These are phyloP conservation scores for Drosophila borborema DNA, from an alignment of 2,888 invertebrate genomes.

Conservation along the genomic window DNA sequence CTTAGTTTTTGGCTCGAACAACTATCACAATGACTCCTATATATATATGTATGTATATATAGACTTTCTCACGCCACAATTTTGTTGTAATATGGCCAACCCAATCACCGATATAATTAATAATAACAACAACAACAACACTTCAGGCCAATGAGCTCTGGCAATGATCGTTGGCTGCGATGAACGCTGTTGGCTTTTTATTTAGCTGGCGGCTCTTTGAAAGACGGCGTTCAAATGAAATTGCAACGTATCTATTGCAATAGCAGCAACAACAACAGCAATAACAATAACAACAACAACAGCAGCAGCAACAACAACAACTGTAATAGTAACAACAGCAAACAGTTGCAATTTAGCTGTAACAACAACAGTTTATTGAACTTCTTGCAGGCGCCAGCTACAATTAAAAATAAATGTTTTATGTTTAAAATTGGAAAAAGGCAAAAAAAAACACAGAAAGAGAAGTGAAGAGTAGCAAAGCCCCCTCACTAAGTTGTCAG, in stretches of 20 bases:
- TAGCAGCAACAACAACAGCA: constrained; percentile 13
- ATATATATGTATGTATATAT: neutral
- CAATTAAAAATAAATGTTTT: constrained; percentile 75
- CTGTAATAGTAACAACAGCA: constrained; percentile 18
- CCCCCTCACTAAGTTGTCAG: constrained; percentile 55
- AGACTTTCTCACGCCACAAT: constrained; percentile 73
- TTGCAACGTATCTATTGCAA: constrained; percentile 75
- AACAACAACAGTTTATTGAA: constrained; percentile 69
- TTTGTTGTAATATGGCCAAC: constrained; percentile 65
- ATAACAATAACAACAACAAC: constrained; percentile 7
- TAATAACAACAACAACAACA: constrained; percentile 53
- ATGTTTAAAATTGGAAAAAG: constrained; percentile 42
- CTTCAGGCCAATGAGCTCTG: constrained; percentile 71
- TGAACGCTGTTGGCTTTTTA: constrained; percentile 44
- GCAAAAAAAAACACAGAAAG: neutral
- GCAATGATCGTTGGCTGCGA: constrained; percentile 57
- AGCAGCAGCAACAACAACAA: neutral
- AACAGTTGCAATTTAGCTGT: constrained; percentile 50
- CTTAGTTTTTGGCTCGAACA: constrained; percentile 10
- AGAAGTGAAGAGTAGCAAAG: constrained; percentile 11
- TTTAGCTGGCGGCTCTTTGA: constrained; percentile 69
- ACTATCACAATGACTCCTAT: constrained; percentile 27
- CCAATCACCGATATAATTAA: constrained; percentile 79
- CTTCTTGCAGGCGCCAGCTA: constrained; percentile 70
- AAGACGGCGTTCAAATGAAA: constrained; percentile 62